Base-by-base conservation (phyloP, 2,888 invertebrate species). In the Spodoptera picta region DNA sequence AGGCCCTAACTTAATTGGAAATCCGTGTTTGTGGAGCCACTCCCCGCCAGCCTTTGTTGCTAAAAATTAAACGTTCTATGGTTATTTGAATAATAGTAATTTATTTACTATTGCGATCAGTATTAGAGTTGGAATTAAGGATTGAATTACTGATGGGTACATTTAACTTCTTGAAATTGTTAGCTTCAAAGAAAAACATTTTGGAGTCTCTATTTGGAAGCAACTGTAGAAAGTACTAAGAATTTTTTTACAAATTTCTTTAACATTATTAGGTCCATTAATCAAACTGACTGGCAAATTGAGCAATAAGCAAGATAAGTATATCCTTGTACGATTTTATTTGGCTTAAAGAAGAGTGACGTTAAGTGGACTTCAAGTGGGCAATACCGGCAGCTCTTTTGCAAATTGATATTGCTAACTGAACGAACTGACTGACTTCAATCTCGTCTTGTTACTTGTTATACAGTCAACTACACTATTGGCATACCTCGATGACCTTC, bases 1-100 rank as follows among this genome's bases (percentile, higher is more conserved):
- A 95, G 91, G 79, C 89, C 88, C 90, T 89, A 83, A 89, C 91
- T 94, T 95, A 95, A 95, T 95, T 95, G 95, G 92, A 93, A 95
- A 95, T 92, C 94, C 94, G 92, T 95, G 95, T 95, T 94, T 90
- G 92, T 86, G 87, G 85, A 91, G 87, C 91, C 91, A 87, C 88
- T 89, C 90, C 88, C 87, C 85, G 86, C 82, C 84, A 83, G 89
- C 90, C 91, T 85, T 93, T 92, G 91, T 92, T 87, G 87, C 87
- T 88, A 93, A 93, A 93, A 93, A 93, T 92, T 92, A 90, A 92
- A 93, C 87, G 88, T 73, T 73, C 73, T 69, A 61, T 69, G 75
- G 67, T 70, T 74, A 74, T 70, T 75, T 75, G 75, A 72, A 75
- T 75, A 74, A 69, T 73, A 64, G 51, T 54, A n/a, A 64, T 73